Percentiles rank a stretch among this genome's conserved stretches.
Conservation (phyloP, 2,888 invertebrate species). For the Xanthorhoe spadicearia region DNA sequence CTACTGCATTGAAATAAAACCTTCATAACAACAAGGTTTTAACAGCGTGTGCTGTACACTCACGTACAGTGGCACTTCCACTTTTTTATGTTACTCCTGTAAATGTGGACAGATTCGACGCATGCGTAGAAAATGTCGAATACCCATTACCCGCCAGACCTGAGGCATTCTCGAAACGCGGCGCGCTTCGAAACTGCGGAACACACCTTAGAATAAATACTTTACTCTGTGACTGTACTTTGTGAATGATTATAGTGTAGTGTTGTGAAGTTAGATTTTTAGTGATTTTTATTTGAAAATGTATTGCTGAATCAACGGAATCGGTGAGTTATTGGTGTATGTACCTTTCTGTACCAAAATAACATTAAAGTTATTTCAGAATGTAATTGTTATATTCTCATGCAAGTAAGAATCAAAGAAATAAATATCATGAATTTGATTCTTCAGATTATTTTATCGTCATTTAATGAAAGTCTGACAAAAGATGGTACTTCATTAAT, state of each 20-base stretch:
- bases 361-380: too few species aligned
- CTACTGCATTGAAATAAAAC: slow-evolving; percentile 8
- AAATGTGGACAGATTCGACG: slow-evolving; percentile 20
- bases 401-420: too few species aligned
- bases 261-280: slow-evolving; percentile 12
- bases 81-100: slow-evolving; percentile 2
- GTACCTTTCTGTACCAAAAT: not conserved
- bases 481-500: too few species aligned
- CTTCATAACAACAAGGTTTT: not conserved
- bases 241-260: slow-evolving; percentile 2
- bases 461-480: too few species aligned
- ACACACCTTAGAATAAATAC: slow-evolving; percentile 23
- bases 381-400: too few species aligned
- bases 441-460: too few species aligned
- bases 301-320: slow-evolving; percentile 13
- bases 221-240: slow-evolving; percentile 32
- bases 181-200: slow-evolving; percentile 28
- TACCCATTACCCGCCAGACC: slow-evolving; percentile 39
- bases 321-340: slow-evolving; percentile 31
- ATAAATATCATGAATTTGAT: too few species aligned
- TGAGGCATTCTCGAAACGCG: slow-evolving; percentile 31
- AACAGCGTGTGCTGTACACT: slow-evolving; percentile 8
- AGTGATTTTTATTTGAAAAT: slow-evolving; percentile 23
- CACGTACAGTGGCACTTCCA: slow-evolving; percentile 13
- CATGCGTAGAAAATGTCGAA: slow-evolving; percentile 38